Percentiles rank a stretch among this genome's conserved stretches.
Evolutionary conservation across 2,113 vertebrate species (phyloP).

Genomic region (Condylura cristata): DNA sequence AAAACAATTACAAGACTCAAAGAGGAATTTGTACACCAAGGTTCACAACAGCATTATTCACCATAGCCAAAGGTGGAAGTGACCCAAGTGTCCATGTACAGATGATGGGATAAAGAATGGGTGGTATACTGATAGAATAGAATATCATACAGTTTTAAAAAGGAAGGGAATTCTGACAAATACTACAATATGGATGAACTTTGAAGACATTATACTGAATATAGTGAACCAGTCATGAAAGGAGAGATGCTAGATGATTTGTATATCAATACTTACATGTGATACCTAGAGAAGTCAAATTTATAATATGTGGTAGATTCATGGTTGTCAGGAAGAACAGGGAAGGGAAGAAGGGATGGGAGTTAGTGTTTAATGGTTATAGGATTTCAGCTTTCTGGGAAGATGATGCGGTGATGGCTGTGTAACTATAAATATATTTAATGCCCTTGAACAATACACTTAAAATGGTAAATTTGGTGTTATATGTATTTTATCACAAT

Average conservation of each 20-base stretch:
- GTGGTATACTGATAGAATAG: neutral
- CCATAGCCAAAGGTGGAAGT: neutral
- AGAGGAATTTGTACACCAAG: neutral
- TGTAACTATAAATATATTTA: neutral
- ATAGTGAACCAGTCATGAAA: neutral
- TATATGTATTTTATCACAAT: neutral
- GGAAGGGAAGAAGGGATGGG: neutral
- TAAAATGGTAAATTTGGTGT: neutral
- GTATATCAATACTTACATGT: neutral
- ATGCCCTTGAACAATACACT: neutral
- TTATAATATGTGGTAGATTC: neutral
- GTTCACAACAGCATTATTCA: neutral
- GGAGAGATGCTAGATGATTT: neutral
- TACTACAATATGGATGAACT: neutral
- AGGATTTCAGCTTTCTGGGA: neutral
- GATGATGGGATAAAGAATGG: neutral
- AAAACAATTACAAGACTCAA: neutral
- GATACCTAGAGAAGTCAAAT: neutral
- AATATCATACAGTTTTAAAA: slow-evolving; percentile 1
- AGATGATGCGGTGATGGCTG: neutral
- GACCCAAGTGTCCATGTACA: neutral
- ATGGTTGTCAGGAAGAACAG: too few species aligned
- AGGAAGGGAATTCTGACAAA: neutral
- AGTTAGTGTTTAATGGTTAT: neutral
- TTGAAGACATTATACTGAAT: neutral